Base-by-base conservation (phyloP, 2,888 invertebrate genomes). In the Empis stercorea region DNA sequence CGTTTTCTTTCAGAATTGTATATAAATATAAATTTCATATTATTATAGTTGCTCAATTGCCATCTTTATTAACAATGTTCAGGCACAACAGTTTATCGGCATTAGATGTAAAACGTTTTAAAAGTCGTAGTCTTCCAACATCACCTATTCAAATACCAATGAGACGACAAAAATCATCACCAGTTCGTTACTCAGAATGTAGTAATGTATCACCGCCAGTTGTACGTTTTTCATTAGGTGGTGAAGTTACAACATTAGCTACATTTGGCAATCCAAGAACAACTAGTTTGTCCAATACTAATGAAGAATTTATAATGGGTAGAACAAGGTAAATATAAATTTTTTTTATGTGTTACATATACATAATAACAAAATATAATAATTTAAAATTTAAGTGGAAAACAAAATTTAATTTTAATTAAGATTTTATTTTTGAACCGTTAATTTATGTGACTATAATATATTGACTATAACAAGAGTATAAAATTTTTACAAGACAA, bases 51-150 rank as follows among this genome's bases (percentile, higher is more conserved):
- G 65, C 43, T 68, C 70, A 51, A 67, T 61, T 55, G 62, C 69
- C 55, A 10, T 75, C 76, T 7, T 71, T 75, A 37, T 71, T 73
- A 46, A 61, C 73, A 49, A 73, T 73, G 41, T 75, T 80, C 1
- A 71, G 83, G 51, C 83, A 83, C 59, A 80, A 78, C 51, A 83
- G 83, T 61, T 70, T 83, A 17, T 82, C 83, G 11, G 78, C 79
- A 9, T 74, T 80, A 44, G 80, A 80, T 54, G 78, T 74, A 44
- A 71, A 72, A 59, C 73, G 73, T 56, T 67, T 73, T 57, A 56
- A 59, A 41, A 60, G 52, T 55, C 53, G 57, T 20, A 62, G 60
- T 45, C 49, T 52, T 39, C 57, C 60, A 15, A 58, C 59, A 15
- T 57, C 59, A 14, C 59, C 57, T 5, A 55, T 57, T 23, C 55